Base-by-base conservation (phyloP, 2,888 invertebrate species). In the Hyalella azteca region DNA sequence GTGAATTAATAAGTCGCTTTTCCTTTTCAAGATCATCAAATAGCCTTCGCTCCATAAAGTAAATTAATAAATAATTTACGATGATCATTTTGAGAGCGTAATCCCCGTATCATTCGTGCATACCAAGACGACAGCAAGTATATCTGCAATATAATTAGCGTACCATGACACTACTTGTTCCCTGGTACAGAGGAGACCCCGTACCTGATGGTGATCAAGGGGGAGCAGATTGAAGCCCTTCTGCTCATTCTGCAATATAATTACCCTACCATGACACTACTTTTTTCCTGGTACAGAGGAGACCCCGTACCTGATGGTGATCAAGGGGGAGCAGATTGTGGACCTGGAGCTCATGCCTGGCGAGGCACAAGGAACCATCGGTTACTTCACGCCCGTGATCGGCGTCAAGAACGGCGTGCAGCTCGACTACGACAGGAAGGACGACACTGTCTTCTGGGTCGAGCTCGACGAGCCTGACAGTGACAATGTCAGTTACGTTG, bases 351-450 rank as follows among this genome's bases (percentile, higher is more conserved):
- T 94, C 3, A 93, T 92, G 73, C 92, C 94, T 79, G 79, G 60
- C 5, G 82, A 76, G 40, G 49, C 76, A 5, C 92, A 91, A 9
- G 91, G 93, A 77, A 73, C 87, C 86, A 92, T 93, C 4, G 93
- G 95, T 15, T 93, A 93, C 85, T 90, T 96, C 66, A 93, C 94
- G 0, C 95, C 96, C 0, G 93, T 96, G 11, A 95, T 96, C 60
- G 96, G 96, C 2, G 92, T 96, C 75, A 93, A 93, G 81, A 93
- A 94, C 85, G 97, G 95, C 36, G 91, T 93, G 3, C 95, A 96
- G 85, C 90, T 98, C 80, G 98, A 98, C 87, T 98, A 94, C 87
- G 98, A 99, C 87, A 92, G 95, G 26, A 92, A 92, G 87, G 93
- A 93, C 0, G 93, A 93, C 86, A 92, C 91, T 75, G 90, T 98